Evolutionary conservation across 1,140 invertebrate genomes (phyloP).

Genomic region (Rhyacophila brunnea): DNA sequence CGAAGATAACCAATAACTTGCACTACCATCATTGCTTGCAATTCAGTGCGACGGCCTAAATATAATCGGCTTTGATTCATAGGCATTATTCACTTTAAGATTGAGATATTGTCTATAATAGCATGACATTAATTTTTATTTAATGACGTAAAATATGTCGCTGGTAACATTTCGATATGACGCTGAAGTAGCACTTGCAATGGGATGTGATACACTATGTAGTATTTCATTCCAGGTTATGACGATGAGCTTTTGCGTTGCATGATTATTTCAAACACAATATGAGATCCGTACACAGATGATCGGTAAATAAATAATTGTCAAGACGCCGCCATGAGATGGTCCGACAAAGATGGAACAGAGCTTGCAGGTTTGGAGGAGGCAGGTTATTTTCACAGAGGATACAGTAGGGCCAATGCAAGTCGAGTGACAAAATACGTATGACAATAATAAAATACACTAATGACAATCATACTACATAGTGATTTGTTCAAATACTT

Average conservation of each 20-base stretch:
- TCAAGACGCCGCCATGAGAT: constrained; percentile 21
- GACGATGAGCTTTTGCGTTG: neutral
- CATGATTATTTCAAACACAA: constrained; percentile 1
- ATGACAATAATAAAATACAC: constrained; percentile 24
- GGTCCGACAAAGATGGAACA: constrained; percentile 10
- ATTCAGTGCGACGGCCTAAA: too few relatives aligned
- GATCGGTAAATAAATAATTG: constrained; percentile 10
- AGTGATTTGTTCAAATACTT: constrained; percentile 33
- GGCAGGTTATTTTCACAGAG: constrained; percentile 14
- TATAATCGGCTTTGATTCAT: too few relatives aligned
- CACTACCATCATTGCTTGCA: too few relatives aligned
- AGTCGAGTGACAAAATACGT: constrained; percentile 25
- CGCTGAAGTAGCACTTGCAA: neutral
- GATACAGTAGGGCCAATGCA: constrained; percentile 24
- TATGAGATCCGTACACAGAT: constrained; percentile 16
- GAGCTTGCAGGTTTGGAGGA: constrained; percentile 8
- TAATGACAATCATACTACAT: constrained; percentile 18
- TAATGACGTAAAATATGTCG: too few relatives aligned
- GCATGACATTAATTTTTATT: too few relatives aligned
- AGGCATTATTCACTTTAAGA: too few relatives aligned
- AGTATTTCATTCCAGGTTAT: too few relatives aligned
- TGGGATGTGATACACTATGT: neutral
- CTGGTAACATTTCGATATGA: neutral
- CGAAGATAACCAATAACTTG: too few relatives aligned
- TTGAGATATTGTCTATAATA: too few relatives aligned